Percentiles rank a stretch among this genome's conserved stretches.
Conservation (phyloP, 1,140 invertebrate species). For the Caenorhabditis inopinata region DNA sequence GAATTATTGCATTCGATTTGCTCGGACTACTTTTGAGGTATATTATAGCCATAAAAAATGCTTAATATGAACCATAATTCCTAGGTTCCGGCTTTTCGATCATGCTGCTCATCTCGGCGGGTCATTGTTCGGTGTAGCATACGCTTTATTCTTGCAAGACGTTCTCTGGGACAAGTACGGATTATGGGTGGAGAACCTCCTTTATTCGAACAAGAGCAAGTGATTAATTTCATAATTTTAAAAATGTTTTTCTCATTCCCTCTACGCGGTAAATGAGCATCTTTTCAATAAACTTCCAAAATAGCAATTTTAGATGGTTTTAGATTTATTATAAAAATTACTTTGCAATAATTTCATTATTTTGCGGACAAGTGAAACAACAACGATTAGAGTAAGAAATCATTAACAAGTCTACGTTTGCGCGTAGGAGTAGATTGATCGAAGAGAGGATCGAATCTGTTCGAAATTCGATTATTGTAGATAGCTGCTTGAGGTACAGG, state of each 20-base stretch:
- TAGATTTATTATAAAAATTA: no score
- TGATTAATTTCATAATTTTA: not conserved
- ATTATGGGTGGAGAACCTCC: not conserved
- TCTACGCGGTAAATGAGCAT: not conserved
- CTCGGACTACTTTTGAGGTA: not conserved
- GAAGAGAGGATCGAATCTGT: conserved; percentile 16
- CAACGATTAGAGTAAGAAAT: no score
- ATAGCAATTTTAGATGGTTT: no score
- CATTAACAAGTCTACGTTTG: no score
- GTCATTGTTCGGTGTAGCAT: not conserved
- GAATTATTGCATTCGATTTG: conserved; percentile 10
- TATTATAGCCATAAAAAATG: not conserved
- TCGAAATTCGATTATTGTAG: conserved; percentile 32
- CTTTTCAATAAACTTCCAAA: no score
- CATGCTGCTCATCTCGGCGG: not conserved
- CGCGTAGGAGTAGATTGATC: not conserved
- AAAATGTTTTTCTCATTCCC: not conserved
- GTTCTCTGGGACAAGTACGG: conserved; percentile 6
- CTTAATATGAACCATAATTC: not conserved
- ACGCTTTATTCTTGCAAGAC: not conserved
- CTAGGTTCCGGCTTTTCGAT: not conserved
- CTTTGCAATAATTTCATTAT: no score
- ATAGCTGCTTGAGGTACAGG: conserved; percentile 29
- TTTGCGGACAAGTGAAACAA: no score
- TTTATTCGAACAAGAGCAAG: not conserved